Conservation (phyloP, 1,140 invertebrate species). For the Cydia splendana region DNA sequence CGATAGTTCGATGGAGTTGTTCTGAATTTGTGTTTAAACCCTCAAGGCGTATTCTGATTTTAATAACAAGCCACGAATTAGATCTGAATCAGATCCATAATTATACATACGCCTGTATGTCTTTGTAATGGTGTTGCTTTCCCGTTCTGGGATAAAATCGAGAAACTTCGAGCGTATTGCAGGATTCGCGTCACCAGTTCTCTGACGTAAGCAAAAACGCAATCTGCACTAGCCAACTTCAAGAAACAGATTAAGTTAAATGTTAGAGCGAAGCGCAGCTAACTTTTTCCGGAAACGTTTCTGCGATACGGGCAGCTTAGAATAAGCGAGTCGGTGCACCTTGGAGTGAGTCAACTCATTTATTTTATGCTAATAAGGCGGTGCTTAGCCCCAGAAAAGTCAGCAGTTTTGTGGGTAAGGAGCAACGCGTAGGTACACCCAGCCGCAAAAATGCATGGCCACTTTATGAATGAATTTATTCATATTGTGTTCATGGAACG, state of each 20-base stretch:
- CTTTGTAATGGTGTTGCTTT: not conserved
- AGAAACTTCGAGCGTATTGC: slow-evolving; percentile 8
- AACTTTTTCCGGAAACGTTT: slow-evolving; percentile 37
- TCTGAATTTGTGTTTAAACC: not conserved
- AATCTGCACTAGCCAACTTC: slow-evolving; percentile 32
- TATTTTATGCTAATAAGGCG: slow-evolving; percentile 72
- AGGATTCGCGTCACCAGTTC: not conserved
- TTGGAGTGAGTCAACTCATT: slow-evolving; percentile 49
- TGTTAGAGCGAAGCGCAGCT: slow-evolving; percentile 28
- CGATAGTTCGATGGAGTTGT: not conserved
- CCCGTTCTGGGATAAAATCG: not conserved
- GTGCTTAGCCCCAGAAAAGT: slow-evolving; percentile 62
- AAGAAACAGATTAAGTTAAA: slow-evolving; percentile 39
- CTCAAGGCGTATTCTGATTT: too few species aligned
- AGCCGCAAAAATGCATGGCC: too few species aligned
- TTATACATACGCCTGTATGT: too few species aligned
- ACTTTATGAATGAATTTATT: not conserved
- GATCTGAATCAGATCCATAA: too few species aligned
- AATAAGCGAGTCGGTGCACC: slow-evolving; percentile 51
- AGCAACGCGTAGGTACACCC: slow-evolving; percentile 16
- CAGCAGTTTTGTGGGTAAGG: slow-evolving; percentile 61
- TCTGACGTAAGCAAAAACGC: slow-evolving; percentile 33
- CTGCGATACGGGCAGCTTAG: slow-evolving; percentile 38
- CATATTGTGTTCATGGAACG: not conserved
- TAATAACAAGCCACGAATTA: too few species aligned